Evolutionary conservation across 2,888 invertebrate genomes (phyloP), one percentile per base, ranked within the genome.

Genomic region (Empis stercorea): DNA sequence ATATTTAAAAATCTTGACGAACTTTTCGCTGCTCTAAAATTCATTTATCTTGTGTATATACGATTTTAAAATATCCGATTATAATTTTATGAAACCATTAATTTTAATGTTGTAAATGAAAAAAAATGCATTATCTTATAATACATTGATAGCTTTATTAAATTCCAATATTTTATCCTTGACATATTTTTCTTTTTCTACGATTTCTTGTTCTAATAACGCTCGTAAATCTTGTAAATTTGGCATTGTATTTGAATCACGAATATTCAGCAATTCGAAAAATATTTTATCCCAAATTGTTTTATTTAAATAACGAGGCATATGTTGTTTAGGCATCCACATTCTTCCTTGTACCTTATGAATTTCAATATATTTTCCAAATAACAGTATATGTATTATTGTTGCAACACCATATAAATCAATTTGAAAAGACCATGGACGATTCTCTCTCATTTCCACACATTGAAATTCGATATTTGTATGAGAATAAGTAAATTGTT

Each of bases 361-460:
- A 15, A 85, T 79, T 59, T 86, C 81, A 84, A 95, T 92, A 66
- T 95, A 95, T 61, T 84, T 84, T 39, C 87, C 87, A 72, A 91
- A 87, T 14, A 93, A 70, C 55, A 95, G 72, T 43, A 87, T 86
- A 66, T 94, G 87, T 54, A 91, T 81, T 10, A 88, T 87, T 13
- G 87, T 88, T 43, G 88, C 88, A 51, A 93, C 71, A 54, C 94
- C 93, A 68, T 83, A 95, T 59, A 89, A 72, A 72, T 96, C 95
- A 30, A 88, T 87, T 72, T 95, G 93, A 67, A 87, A 93, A 34
- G 87, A 93, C 96, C 96, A 96, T 1, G 89, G 87, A 57, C 81
- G 78, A 39, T 82, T 78, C 58, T 91, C 89, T 55, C 79, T 76
- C 94, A 96, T 96, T 73, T 96, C 95, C 44, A 85, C 81, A 61